Conservation (phyloP, 2,797 vertebrate genomes). For the Carapus acus region DNA sequence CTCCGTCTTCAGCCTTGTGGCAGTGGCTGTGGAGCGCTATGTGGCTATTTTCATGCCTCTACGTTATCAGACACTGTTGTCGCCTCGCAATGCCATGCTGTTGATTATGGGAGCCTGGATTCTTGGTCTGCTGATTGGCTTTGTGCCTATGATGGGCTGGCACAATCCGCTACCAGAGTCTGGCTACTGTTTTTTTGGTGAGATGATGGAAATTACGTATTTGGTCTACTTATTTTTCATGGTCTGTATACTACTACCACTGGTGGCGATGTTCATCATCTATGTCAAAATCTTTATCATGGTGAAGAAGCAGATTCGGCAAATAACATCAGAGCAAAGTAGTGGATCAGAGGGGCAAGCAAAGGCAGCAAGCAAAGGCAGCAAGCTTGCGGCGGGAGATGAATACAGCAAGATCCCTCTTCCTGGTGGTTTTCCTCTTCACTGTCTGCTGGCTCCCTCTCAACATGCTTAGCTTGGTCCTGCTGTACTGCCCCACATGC, state of each 20-base stretch:
- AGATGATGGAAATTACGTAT: conserved; percentile 67
- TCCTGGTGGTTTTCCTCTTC: conserved; percentile 77
- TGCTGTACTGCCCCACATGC: conserved; percentile 67
- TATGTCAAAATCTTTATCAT: conserved; percentile 68
- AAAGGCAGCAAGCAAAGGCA: too few relatives aligned
- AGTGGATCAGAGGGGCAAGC: conserved; percentile 31
- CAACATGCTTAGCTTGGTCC: conserved; percentile 76
- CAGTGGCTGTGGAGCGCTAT: conserved; percentile 75
- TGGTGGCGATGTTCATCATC: conserved; percentile 74
- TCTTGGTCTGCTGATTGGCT: conserved; percentile 62
- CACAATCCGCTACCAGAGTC: conserved; percentile 55
- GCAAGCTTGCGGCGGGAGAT: conserved; percentile 59
- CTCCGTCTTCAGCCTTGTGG: conserved; percentile 78
- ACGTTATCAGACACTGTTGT: conserved; percentile 70
- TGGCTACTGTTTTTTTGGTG: conserved; percentile 68
- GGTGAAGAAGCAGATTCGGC: conserved; percentile 65
- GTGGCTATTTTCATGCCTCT: conserved; percentile 78
- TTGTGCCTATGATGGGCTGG: conserved; percentile 77
- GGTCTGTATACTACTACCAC: conserved; percentile 64
- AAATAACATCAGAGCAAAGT: conserved; percentile 50
- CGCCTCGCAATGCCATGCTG: conserved; percentile 62
- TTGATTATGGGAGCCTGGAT: conserved; percentile 70
- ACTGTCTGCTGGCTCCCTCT: conserved; percentile 76
- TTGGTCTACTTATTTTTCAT: conserved; percentile 72
- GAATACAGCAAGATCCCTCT: conserved; percentile 71